Percentiles rank a stretch among this genome's conserved stretches.
Conservation (phyloP, 2,797 vertebrate genomes). For the Psittacula echo region DNA sequence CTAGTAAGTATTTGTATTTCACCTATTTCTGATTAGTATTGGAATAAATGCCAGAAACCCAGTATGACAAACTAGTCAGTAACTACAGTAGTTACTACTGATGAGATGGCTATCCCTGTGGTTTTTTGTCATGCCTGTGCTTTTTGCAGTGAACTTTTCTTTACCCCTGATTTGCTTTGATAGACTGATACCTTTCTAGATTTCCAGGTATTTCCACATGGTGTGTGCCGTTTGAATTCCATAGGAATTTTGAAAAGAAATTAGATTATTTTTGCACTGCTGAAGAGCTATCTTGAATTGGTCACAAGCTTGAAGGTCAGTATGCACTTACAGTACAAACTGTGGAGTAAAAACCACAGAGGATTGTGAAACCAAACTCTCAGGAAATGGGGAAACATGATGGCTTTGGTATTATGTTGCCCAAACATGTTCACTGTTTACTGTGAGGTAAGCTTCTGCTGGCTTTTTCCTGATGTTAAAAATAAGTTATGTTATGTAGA, state of each 20-base stretch:
- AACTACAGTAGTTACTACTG: neutral
- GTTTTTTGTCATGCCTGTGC: neutral
- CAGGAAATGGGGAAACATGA: slow-evolving; percentile 57
- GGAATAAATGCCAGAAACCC: neutral
- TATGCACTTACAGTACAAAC: slow-evolving; percentile 40
- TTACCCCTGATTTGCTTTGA: neutral
- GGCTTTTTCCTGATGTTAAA: slow-evolving; percentile 35
- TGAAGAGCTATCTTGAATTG: neutral
- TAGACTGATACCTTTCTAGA: neutral
- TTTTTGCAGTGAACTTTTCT: neutral
- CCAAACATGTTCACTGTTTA: slow-evolving; percentile 57
- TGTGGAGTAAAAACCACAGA: slow-evolving; percentile 8
- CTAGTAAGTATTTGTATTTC: neutral
- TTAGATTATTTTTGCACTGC: neutral
- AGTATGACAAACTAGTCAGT: neutral
- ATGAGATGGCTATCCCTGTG: neutral
- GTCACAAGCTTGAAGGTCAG: slow-evolving; percentile 18
- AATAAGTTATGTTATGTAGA: slow-evolving; percentile 8
- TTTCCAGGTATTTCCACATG: neutral
- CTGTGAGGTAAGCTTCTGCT: slow-evolving; percentile 18
- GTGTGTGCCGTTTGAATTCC: neutral
- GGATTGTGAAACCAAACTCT: slow-evolving; percentile 49
- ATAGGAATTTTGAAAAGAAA: neutral
- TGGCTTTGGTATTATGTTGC: slow-evolving; percentile 55
- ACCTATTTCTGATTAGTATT: neutral